phyloP scores from a whole-genome alignment of 2,797 vertebrate species.

The Sciurus carolinensis region DNA sequence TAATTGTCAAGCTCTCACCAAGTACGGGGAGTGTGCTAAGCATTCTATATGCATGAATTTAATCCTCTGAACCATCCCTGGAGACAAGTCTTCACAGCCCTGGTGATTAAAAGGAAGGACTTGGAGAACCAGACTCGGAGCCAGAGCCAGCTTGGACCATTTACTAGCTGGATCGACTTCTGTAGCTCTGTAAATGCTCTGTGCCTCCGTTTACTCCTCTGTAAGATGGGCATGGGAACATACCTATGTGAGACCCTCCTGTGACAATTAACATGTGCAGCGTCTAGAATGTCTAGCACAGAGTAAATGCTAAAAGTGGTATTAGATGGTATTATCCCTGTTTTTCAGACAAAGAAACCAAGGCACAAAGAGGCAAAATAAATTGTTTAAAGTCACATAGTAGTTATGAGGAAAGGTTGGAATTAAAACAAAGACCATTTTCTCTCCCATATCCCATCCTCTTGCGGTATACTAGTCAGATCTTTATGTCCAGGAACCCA shows the following conservation, averaged over 20 bases:
- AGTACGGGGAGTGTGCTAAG: background rate
- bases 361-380: background rate
- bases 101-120: background rate
- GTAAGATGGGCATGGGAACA: background rate
- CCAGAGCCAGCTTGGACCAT: background rate
- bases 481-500: background rate
- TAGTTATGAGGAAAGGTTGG: background rate
- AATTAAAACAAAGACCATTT: background rate
- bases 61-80: background rate
- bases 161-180: background rate
- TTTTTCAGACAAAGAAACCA: background rate
- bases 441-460: background rate
- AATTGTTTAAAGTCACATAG: background rate
- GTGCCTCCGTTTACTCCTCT: background rate
- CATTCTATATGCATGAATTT: background rate
- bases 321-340: background rate
- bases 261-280: background rate
- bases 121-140: background rate
- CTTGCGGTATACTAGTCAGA: background rate
- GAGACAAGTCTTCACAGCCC: background rate
- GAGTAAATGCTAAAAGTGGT: background rate
- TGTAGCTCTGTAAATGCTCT: too few species aligned
- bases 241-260: background rate
- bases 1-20: background rate
- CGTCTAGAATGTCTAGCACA: too few species aligned